Conservation (phyloP, 2,888 invertebrate genomes). For the Gonocerus acuteangulatus region DNA sequence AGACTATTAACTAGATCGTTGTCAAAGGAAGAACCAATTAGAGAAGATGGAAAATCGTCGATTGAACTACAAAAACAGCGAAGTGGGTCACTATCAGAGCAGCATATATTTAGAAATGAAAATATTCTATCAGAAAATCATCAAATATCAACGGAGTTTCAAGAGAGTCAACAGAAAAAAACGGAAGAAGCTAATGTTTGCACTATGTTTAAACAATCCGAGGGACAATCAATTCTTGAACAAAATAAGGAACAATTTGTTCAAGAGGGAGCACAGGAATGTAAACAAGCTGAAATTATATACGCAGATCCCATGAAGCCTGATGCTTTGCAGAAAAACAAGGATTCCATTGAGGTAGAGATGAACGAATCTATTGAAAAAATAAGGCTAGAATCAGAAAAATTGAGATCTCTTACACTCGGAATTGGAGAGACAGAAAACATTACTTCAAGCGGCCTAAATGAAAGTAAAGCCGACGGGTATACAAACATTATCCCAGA, state of each 20-base stretch:
- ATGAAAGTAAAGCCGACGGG: no score
- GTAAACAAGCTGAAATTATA: no score
- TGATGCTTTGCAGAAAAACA: no score
- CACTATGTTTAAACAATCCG: neutral
- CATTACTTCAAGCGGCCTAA: neutral
- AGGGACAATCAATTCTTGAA: no score
- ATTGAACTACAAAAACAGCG: neutral
- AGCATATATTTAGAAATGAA: no score
- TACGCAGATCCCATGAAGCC: no score
- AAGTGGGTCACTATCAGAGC: neutral
- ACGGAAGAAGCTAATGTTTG: no score
- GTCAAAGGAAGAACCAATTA: neutral
- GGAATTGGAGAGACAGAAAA: neutral
- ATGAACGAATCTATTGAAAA: neutral
- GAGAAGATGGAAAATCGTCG: neutral
- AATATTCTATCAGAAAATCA: no score
- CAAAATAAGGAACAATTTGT: no score
- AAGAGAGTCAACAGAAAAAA: no score
- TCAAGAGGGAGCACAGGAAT: no score
- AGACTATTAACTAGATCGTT: neutral
- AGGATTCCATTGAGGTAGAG: neutral
- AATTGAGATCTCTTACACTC: neutral
- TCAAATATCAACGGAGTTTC: no score
- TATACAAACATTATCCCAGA: neutral
- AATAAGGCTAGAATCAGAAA: neutral